Evolutionary conservation across 2,888 invertebrate species (phyloP).

Genomic region (Reticulitermes lucifugus): DNA sequence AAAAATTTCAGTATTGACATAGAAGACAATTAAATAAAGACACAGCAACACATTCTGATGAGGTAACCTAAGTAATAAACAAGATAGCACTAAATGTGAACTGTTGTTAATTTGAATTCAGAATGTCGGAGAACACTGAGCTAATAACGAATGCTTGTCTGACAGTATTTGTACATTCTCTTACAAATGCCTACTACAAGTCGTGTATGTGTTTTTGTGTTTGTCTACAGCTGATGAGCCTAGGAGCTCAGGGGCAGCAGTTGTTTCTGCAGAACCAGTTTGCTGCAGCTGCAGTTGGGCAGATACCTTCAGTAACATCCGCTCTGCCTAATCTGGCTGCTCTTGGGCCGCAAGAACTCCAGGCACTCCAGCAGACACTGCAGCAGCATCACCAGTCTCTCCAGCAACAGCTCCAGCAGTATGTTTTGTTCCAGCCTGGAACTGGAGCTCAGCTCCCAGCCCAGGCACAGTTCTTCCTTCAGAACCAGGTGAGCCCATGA

Average conservation of each 20-base stretch:
- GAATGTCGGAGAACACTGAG: too few relatives aligned
- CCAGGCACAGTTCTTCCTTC: conserved; percentile 79
- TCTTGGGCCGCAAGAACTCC: conserved; percentile 62
- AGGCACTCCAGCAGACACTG: conserved; percentile 68
- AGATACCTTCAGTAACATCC: conserved; percentile 53
- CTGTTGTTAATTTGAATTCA: too few relatives aligned
- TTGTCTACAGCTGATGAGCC: conserved; percentile 60
- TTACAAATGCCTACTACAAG: not conserved
- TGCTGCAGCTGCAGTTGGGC: conserved; percentile 59
- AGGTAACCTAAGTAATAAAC: too few relatives aligned
- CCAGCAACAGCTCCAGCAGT: conserved; percentile 74
- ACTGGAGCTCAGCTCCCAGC: conserved; percentile 67
- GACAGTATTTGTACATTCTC: too few relatives aligned
- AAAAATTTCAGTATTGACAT: too few relatives aligned
- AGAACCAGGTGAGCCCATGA: conserved; percentile 73
- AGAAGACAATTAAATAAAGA: too few relatives aligned
- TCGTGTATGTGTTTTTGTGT: not conserved
- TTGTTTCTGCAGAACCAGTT: conserved; percentile 63
- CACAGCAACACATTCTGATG: too few relatives aligned
- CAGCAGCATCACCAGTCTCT: conserved; percentile 74
- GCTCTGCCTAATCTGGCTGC: conserved; percentile 58
- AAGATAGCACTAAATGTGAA: too few relatives aligned
- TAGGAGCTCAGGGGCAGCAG: conserved; percentile 56
- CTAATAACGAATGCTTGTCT: too few relatives aligned
- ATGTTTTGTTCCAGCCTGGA: conserved; percentile 72